phyloP scores from a whole-genome alignment of 2,113 vertebrate species.

The Haplochromis vanheusdeni region DNA sequence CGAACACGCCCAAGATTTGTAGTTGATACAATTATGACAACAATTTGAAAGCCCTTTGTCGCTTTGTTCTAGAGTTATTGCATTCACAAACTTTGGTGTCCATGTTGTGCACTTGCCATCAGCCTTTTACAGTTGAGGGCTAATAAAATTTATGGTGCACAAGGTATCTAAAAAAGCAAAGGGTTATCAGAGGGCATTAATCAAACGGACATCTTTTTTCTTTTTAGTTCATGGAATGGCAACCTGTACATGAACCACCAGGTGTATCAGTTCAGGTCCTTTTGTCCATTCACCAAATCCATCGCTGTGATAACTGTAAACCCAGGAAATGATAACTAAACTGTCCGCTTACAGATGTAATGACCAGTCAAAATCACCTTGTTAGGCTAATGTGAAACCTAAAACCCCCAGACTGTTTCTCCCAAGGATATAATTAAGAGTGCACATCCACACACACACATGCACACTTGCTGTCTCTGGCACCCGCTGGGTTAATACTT shows the following conservation, averaged over 20 bases:
- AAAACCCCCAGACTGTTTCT: neutral
- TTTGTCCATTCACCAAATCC: neutral
- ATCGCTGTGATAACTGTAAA: neutral
- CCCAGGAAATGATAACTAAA: neutral
- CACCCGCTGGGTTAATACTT: constrained; percentile 32
- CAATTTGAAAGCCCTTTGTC: neutral
- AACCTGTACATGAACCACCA: neutral
- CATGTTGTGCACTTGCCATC: neutral
- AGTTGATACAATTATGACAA: neutral
- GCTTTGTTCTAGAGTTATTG: neutral
- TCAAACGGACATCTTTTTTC: neutral
- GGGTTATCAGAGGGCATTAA: neutral
- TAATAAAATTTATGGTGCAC: neutral
- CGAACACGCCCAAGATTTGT: accelerated
- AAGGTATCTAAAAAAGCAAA: neutral
- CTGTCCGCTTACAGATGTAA: neutral
- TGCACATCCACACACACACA: neutral
- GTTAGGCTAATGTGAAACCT: neutral
- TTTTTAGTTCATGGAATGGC: neutral
- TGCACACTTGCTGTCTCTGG: neutral
- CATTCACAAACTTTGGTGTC: neutral
- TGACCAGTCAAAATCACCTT: neutral
- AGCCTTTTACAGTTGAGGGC: neutral
- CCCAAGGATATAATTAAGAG: neutral
- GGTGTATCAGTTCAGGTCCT: neutral